Conservation (phyloP, 1,140 invertebrate species). For the Aleiodes sp. region DNA sequence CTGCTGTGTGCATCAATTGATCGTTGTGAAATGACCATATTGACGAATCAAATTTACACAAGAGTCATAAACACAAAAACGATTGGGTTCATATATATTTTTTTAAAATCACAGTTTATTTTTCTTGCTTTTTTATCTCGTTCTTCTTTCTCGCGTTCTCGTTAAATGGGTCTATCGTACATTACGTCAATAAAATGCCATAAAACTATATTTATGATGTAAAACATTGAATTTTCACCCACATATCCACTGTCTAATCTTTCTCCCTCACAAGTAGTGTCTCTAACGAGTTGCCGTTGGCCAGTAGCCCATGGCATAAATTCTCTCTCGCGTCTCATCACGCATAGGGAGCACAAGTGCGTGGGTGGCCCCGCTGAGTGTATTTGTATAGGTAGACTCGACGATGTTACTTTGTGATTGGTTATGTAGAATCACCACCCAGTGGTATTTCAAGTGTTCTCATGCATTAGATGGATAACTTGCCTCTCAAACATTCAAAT, state of each 20-base stretch:
- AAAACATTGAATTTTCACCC: background rate
- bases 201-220: constrained; percentile 1
- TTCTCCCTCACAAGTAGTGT: background rate
- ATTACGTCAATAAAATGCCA: constrained; percentile 4
- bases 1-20: background rate
- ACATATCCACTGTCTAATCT: constrained; percentile 1
- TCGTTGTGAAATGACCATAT: constrained; percentile 10
- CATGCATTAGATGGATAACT: too few relatives aligned
- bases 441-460: background rate
- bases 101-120: background rate
- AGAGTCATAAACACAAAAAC: background rate
- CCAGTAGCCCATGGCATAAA: constrained; percentile 23
- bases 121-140: background rate
- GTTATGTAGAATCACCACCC: too few relatives aligned
- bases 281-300: constrained; percentile 27
- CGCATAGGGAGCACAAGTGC: constrained; percentile 17
- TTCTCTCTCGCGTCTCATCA: constrained; percentile 22
- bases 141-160: background rate
- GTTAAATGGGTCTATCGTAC: background rate
- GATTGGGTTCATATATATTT: background rate
- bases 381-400: background rate
- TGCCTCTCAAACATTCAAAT: too few relatives aligned
- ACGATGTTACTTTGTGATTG: constrained; percentile 22
- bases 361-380: constrained; percentile 22
- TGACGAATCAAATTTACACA: constrained; percentile 4